Conservation (phyloP, 2,797 vertebrate genomes). For the Brachymystax lenok region DNA sequence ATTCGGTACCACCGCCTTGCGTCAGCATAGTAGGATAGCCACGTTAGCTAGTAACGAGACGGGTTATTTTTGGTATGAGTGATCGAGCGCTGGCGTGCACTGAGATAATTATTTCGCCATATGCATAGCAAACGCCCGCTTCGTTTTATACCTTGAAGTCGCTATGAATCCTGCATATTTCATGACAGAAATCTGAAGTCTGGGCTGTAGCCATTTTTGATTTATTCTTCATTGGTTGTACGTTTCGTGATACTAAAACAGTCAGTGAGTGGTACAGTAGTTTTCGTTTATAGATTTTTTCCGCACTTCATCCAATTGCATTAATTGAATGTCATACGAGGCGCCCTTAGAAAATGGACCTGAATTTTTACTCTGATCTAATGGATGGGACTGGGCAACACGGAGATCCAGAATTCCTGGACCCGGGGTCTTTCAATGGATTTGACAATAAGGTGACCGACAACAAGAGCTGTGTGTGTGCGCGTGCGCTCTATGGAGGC, state of each 20-base stretch:
- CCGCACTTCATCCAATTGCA: constrained; percentile 17
- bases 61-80: constrained; percentile 57
- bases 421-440: constrained; percentile 77
- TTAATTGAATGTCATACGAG: constrained; percentile 17
- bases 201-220: not conserved
- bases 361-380: constrained; percentile 83
- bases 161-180: too few relatives aligned
- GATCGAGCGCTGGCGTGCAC: constrained; percentile 19
- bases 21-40: constrained; percentile 49
- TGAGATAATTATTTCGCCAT: constrained; percentile 32
- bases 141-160: not conserved
- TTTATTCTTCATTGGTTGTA: not conserved
- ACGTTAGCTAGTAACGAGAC: constrained; percentile 36
- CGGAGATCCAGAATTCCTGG: constrained; percentile 76
- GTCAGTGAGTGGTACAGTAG: not conserved
- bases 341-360: constrained; percentile 69
- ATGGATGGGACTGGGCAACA: constrained; percentile 75
- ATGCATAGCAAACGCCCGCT: constrained; percentile 19
- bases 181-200: too few relatives aligned
- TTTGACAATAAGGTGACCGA: constrained; percentile 79
- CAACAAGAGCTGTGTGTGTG: not conserved
- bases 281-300: not conserved
- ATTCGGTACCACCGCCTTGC: constrained; percentile 50
- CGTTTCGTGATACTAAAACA: not conserved
- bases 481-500: too few relatives aligned